phyloP scores from a whole-genome alignment of 2,113 vertebrate genomes.

The Peromyscus leucopus region DNA sequence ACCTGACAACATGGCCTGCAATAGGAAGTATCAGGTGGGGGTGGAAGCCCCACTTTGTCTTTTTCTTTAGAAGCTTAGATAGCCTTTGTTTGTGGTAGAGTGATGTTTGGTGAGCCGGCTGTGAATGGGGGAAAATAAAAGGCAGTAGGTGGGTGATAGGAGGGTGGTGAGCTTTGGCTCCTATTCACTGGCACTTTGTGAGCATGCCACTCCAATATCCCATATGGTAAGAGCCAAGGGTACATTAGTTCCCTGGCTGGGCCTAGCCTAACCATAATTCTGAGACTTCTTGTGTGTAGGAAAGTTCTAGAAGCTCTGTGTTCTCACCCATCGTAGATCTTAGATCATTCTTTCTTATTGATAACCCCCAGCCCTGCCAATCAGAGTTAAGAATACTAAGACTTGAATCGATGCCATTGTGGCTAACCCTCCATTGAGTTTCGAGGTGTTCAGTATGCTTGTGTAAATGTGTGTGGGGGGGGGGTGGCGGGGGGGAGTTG shows the following conservation, averaged over 20 bases:
- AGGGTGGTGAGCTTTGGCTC: not conserved
- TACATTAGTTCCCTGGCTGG: no score
- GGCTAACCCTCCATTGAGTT: not conserved
- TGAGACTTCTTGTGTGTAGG: not conserved
- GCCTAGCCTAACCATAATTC: not conserved
- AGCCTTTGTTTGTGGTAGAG: not conserved
- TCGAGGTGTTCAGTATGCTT: not conserved
- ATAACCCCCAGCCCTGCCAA: not conserved
- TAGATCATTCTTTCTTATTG: not conserved
- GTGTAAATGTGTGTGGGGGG: not conserved
- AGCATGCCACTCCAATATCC: not conserved
- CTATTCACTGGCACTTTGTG: not conserved
- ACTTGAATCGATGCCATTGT: not conserved
- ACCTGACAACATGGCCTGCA: not conserved
- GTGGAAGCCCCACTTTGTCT: not conserved
- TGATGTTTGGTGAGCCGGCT: constrained; percentile 3
- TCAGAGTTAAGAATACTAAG: not conserved
- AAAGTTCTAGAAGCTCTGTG: constrained; percentile 15
- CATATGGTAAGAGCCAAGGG: not conserved
- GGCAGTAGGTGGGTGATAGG: rapidly evolving
- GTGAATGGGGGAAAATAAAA: not conserved
- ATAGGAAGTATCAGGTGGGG: not conserved
- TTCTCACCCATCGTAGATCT: not conserved
- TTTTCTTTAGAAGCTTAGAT: not conserved
- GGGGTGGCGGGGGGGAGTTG: not conserved